phyloP scores from a whole-genome alignment of 2,113 vertebrate species.

The Tinamus guttatus region DNA sequence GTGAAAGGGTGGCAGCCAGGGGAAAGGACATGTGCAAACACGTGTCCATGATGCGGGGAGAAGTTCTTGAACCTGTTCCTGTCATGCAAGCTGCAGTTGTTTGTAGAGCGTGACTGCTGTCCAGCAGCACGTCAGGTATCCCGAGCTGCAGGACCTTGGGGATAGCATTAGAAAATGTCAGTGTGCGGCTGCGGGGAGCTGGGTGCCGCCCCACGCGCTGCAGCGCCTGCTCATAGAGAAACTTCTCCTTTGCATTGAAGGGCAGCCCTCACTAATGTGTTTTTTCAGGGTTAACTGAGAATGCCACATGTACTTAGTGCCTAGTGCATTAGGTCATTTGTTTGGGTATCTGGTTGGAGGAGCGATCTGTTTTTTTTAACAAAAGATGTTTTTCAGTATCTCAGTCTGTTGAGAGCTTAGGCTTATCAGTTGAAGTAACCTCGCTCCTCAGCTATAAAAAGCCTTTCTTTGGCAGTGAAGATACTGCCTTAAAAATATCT shows the following conservation, averaged over 20 bases:
- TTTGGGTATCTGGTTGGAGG: conserved; percentile 1
- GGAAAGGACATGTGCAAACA: conserved; percentile 60
- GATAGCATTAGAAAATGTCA: conserved; percentile 76
- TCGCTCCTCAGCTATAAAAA: conserved; percentile 21
- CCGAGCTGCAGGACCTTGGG: conserved; percentile 66
- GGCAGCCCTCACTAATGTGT: conserved; percentile 42
- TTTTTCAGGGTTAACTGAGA: conserved; percentile 53
- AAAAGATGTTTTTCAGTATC: background rate
- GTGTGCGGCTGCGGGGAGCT: conserved; percentile 51
- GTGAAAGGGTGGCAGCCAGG: background rate
- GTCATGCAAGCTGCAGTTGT: conserved; percentile 73
- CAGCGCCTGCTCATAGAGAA: conserved; percentile 45
- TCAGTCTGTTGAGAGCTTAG: background rate
- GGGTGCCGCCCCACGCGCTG: conserved; percentile 64
- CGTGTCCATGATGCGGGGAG: conserved; percentile 61
- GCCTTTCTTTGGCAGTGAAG: background rate
- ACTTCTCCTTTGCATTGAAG: conserved; percentile 58
- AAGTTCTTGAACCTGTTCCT: conserved; percentile 77
- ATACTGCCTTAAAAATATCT: background rate
- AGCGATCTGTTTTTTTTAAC: background rate
- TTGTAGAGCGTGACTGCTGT: conserved; percentile 71
- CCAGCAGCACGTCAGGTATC: conserved; percentile 74
- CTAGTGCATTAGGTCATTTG: background rate
- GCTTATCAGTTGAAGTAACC: background rate
- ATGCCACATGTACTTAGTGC: background rate